A percentile compares a stretch with the other conserved stretches of the same genome.
These are phyloP conservation scores for Rhagonycha lutea DNA, from an alignment of 2,888 invertebrate genomes.

Conservation along the genomic window DNA sequence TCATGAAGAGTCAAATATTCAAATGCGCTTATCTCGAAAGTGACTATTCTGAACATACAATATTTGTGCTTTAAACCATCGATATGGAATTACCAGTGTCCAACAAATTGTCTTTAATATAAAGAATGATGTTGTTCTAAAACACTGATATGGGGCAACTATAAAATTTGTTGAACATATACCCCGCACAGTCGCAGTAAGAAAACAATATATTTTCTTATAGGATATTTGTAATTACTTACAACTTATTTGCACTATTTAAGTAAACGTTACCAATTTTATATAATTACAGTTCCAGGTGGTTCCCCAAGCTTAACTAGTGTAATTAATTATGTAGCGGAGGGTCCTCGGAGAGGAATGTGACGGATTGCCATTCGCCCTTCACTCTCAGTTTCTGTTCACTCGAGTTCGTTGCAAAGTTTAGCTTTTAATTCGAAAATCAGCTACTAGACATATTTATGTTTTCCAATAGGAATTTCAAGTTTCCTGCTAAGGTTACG, in stretches of 20 bases:
- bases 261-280: conserved; percentile 27
- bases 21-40: too few relatives aligned
- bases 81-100: too few relatives aligned
- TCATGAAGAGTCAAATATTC: too few relatives aligned
- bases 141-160: too few relatives aligned
- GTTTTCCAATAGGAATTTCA: background rate
- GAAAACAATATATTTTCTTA: background rate
- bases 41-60: too few relatives aligned
- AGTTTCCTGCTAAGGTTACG: background rate
- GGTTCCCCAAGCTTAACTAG: conserved; percentile 30
- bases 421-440: conserved; percentile 5
- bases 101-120: too few relatives aligned
- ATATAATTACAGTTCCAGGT: conserved; percentile 31
- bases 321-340: conserved; percentile 27
- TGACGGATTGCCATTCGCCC: conserved; percentile 29
- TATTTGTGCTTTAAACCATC: too few relatives aligned
- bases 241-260: conserved; percentile 15
- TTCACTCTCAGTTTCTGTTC: conserved; percentile 23
- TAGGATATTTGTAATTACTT: conserved; percentile 10
- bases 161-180: too few relatives aligned
- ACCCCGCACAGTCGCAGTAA: too few relatives aligned
- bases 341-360: conserved; percentile 26
- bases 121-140: too few relatives aligned
- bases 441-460: conserved; percentile 14
- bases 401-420: conserved; percentile 17